Evolutionary conservation across 1,140 invertebrate genomes (phyloP).

Genomic region (Zaprionus tsacasi): DNA sequence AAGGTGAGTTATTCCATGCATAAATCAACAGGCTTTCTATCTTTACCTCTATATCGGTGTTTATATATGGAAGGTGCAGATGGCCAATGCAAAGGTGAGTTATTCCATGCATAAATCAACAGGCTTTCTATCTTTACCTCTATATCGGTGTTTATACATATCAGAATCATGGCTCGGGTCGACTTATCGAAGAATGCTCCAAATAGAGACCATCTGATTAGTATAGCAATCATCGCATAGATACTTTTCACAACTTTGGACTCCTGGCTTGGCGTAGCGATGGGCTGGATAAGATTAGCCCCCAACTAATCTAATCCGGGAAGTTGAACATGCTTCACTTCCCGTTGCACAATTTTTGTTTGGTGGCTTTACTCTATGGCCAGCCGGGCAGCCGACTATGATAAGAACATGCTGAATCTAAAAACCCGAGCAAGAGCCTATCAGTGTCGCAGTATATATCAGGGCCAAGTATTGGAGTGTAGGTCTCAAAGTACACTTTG

Average conservation of each 20-base stretch:
- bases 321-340: conserved; percentile 13
- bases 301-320: conserved; percentile 37
- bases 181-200: not conserved
- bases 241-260: conserved; percentile 4
- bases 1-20: conserved; percentile 85
- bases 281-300: conserved; percentile 38
- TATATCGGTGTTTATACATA: not conserved
- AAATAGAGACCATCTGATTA: not conserved
- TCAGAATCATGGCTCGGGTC: not conserved
- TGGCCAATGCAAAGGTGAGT: conserved; percentile 89
- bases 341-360: conserved; percentile 23
- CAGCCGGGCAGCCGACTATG: not conserved
- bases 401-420: conserved; percentile 1
- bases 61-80: conserved; percentile 91
- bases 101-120: not conserved
- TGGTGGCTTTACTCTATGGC: not conserved
- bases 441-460: conserved; percentile 2
- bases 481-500: conserved; percentile 37
- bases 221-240: not conserved
- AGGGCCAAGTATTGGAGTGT: conserved; percentile 7
- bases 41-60: not conserved
- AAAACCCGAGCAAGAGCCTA: not conserved
- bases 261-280: not conserved
- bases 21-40: not conserved
- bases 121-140: not conserved